Evolutionary conservation across 2,797 vertebrate species (phyloP), one percentile per base, ranked within the genome.

Genomic region (Rachycentron canadum): DNA sequence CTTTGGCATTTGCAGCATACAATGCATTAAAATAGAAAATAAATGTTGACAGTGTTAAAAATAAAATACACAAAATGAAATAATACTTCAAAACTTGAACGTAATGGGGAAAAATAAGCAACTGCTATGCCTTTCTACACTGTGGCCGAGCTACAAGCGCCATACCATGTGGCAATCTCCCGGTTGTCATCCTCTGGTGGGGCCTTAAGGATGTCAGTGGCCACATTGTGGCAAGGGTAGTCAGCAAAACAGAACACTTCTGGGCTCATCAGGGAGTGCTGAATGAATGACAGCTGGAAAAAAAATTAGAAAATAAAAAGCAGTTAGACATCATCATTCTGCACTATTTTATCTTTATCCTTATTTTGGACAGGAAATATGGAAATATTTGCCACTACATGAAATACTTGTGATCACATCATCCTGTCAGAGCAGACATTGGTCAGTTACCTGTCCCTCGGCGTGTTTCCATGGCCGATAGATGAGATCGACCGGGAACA

Each of bases 231-330:
- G 91, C 98, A 99, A 23, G 97, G 96, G 89, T 96, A 99, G 91
- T 99, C 98, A 11, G 98, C 98, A 88, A 99, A 99, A 93, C 98
- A 99, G 90, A 99, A 99, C 83, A 99, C 96, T 45, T 99, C 98
- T 7, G 98, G 97, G 89, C 96, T 99, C 95, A 99, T 96, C 83
- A 99, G 94, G 76, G 98, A 99, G 94, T 99, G 96, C 88, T 99
- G 98, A 93, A 99, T 98, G 86, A 99, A 99, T 1, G 98, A 99
- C 78, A 99, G 94, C 98, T 99, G 80, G 9, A 75, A 47, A 65
- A 32, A 55, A 1, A 61, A 32, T 7, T 7, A 3, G 7, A 32
- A n/a, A n/a, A n/a, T n/a, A 43, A 74, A 58, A 16, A 26, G 12
- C 4, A 57, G 30, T 40, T 19, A 41, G 7, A 64, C 4, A 23